phyloP scores from a whole-genome alignment of 30 jellyfish, hydroid and myxozoan genomes.

The Aurelia sp. region DNA sequence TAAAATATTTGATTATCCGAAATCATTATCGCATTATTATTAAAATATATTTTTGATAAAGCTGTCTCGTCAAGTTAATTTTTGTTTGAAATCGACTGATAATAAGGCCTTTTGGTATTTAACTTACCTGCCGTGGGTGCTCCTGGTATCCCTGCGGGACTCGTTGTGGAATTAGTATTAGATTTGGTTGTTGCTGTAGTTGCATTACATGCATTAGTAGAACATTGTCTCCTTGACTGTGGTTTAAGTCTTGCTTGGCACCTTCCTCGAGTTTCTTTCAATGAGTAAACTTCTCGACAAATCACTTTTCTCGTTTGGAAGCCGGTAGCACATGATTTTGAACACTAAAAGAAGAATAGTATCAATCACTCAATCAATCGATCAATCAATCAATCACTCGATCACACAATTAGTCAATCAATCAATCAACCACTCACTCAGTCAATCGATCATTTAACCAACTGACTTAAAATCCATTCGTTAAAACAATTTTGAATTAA shows the following conservation, averaged over 20 bases:
- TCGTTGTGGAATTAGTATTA: neutral
- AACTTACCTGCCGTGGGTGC: conserved; percentile 67
- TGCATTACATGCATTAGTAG: conserved; percentile 40
- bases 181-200: conserved; percentile 8
- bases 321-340: conserved; percentile 70
- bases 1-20: too few species aligned
- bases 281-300: conserved; percentile 75
- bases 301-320: conserved; percentile 55
- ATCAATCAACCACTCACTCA: too few species aligned
- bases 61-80: too few species aligned
- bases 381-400: too few species aligned
- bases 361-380: too few species aligned
- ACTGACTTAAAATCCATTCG: too few species aligned
- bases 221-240: conserved; percentile 49
- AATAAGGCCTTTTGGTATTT: neutral
- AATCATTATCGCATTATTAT: too few species aligned
- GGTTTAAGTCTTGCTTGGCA: conserved; percentile 58
- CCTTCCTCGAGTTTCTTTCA: conserved; percentile 51
- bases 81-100: too few species aligned
- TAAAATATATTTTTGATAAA: too few species aligned
- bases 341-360: conserved; percentile 53
- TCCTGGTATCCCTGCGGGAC: conserved; percentile 48
- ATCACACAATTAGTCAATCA: too few species aligned
- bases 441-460: too few species aligned
- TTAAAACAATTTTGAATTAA: too few species aligned